A percentile compares a stretch with the other conserved stretches of the same genome.
These are phyloP conservation scores for Coranthus polyacanthus DNA, from an alignment of 2,797 vertebrate species.

Conservation along the genomic window DNA sequence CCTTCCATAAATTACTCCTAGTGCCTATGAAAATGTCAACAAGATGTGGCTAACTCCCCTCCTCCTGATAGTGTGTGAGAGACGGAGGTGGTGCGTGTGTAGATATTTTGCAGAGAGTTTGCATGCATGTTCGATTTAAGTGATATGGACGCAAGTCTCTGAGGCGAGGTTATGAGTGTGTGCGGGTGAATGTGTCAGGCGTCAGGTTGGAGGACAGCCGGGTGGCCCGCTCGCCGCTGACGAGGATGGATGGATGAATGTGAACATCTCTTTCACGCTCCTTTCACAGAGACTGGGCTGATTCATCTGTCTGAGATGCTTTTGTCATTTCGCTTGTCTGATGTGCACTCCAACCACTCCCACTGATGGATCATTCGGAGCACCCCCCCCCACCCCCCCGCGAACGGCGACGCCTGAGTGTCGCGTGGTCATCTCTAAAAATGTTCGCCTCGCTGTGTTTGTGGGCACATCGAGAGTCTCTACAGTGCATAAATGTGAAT, in stretches of 20 bases:
- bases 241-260: conserved; percentile 77
- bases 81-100: conserved; percentile 2
- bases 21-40: conserved; percentile 83
- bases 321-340: conserved; percentile 64
- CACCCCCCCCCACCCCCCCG: not conserved
- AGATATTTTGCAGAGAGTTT: conserved; percentile 4
- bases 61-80: conserved; percentile 40
- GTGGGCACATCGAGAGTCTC: not conserved
- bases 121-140: conserved; percentile 30
- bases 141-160: not conserved
- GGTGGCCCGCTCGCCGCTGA: conserved; percentile 50
- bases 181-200: conserved; percentile 25
- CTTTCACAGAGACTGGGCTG: conserved; percentile 66
- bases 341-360: conserved; percentile 36
- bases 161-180: not conserved
- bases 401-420: conserved; percentile 17
- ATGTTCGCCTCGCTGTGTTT: conserved; percentile 1
- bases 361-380: conserved; percentile 64
- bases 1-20: conserved; percentile 80
- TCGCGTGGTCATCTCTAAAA: conserved; percentile 20
- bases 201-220: conserved; percentile 23
- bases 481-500: conserved; percentile 7
- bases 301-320: conserved; percentile 68
- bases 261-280: conserved; percentile 76
- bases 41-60: conserved; percentile 62